Conservation (phyloP, 2,113 vertebrate genomes). For the Pheucticus melanocephalus region DNA sequence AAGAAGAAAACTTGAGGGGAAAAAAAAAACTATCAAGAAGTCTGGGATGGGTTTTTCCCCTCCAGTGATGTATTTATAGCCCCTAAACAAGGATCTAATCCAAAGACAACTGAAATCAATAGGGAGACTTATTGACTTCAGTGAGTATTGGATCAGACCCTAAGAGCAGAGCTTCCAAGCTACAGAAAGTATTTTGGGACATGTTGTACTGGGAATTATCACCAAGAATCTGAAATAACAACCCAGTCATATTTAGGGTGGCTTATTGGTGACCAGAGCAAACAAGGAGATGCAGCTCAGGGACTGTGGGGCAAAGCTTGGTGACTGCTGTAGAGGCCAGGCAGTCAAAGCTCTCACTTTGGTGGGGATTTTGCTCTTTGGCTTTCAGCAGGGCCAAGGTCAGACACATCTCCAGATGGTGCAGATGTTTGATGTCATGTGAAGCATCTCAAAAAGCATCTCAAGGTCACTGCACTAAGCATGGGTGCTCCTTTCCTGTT, state of each 20-base stretch:
- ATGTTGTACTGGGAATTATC: conserved; percentile 31
- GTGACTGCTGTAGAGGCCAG: not conserved
- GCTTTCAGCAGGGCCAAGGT: not conserved
- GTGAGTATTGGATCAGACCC: not conserved
- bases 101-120: conserved; percentile 44
- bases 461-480: not conserved
- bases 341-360: not conserved
- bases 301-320: not conserved
- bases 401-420: rapidly evolving
- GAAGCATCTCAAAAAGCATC: not conserved
- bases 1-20: not conserved
- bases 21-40: not conserved
- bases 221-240: conserved; percentile 24
- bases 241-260: not conserved
- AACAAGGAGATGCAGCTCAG: not conserved
- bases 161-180: not conserved
- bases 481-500: not conserved
- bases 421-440: not conserved
- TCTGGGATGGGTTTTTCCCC: conserved; percentile 11
- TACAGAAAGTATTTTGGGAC: conserved; percentile 1
- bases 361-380: not conserved
- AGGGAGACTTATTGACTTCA: conserved; percentile 16
- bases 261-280: not conserved
- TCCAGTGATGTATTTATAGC: conserved; percentile 32
- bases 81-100: not conserved